Base-by-base conservation (phyloP, 2,113 vertebrate species). In the Crotalus tigris region DNA sequence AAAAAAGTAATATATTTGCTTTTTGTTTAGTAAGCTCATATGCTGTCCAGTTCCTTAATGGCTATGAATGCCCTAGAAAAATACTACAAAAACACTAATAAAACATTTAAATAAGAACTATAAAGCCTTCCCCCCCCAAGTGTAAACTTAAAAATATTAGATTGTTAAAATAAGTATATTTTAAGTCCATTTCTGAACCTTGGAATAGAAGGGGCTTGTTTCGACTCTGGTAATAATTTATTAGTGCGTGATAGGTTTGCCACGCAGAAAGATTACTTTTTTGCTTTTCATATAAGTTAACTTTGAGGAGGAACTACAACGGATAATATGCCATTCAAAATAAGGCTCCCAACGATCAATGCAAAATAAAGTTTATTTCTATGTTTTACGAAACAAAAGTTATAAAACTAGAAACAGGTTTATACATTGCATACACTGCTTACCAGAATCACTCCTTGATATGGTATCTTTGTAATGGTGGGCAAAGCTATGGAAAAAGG, bases 361-460 rank as follows among this genome's bases (percentile, higher is more conserved):
- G 81, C 64, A 92, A 89, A 15, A 33, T 29, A 0, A 4, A 92
- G 86, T 94, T 94, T 64, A 92, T 95, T 85, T 86, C 26, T 3
- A 12, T 91, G 3, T 59, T 55, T 61, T 89, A 87, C 93, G 61
- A 15, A 94, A 4, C 49, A 53, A 69, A 17, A 89, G 44, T 44
- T 54, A 94, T 2, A 69, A 39, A 24, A 93, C 44, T 12, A n/a
- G 17, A 6, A 89, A 92, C 55, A 15, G 54, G 13, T 90, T 9
- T 33, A 44, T 89, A 58, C 29, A 13, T 57, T 88, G 86, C 92
- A 29, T 91, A 21, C 57, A 89, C 61, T 0, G 2, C 19, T 81
- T 94, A 15, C 29, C 90, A 59, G 64, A 13, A 61, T 92, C 81
- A 3, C 89, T 17, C 12, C 39, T n/a, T 89, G 59, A 54, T 54